Evolutionary conservation across 1,140 invertebrate species (phyloP).

Genomic region (Tetragonula clypearis): DNA sequence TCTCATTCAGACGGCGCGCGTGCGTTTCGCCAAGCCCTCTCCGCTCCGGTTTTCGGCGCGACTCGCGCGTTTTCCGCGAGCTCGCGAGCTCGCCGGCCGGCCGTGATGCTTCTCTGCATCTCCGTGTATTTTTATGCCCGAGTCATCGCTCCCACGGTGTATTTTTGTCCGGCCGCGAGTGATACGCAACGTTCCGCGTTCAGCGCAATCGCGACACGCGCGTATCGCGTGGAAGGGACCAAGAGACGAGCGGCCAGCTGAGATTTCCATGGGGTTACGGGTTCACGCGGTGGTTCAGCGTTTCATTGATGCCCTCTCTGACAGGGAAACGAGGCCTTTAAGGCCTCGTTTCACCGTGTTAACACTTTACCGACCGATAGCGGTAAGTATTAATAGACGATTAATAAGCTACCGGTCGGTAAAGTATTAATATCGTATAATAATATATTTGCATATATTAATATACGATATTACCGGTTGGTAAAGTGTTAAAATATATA

Average conservation of each 20-base stretch:
- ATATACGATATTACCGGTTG: no score
- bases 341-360: no score
- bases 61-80: conserved; percentile 22
- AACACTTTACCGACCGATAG: no score
- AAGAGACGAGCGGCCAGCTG: background rate
- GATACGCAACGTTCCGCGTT: conserved; percentile 75
- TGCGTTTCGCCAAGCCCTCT: conserved; percentile 28
- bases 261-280: background rate
- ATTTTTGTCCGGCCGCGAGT: conserved; percentile 78
- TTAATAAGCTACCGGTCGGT: no score
- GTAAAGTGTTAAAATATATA: no score
- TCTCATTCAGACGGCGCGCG: conserved; percentile 66
- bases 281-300: background rate
- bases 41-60: background rate
- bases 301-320: background rate
- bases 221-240: conserved; percentile 22
- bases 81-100: background rate
- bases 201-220: conserved; percentile 12
- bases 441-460: no score
- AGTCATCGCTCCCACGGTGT: conserved; percentile 81
- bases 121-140: conserved; percentile 79
- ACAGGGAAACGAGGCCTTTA: no score
- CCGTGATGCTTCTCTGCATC: conserved; percentile 65
- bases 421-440: no score
- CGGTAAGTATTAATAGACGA: no score